Base-by-base conservation (phyloP, 2,113 vertebrate genomes). In the Syngnathus typhle region DNA sequence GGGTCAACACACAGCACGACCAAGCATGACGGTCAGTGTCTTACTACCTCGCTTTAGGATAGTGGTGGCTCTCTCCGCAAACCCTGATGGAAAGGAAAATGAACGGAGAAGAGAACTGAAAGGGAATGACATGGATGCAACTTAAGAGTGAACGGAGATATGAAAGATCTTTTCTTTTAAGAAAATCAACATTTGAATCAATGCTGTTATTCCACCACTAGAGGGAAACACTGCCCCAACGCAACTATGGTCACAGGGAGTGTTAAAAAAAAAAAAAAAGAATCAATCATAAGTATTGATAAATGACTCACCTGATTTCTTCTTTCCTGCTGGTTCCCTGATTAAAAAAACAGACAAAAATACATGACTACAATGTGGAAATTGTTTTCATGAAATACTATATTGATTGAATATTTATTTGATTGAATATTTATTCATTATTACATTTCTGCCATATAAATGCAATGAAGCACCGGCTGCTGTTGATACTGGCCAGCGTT, bases 261-360 rank as follows among this genome's bases (percentile, higher is more conserved):
- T 5, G 19, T 16, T 38, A 18, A 9, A 6, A 64, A 19, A 15
- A 10, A 21, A 60, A 13, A 69, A 13, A 46, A 51, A 7, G 7
- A 51, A 21, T 43, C 1, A 32, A 65, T 60, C 15, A 55, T 61
- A 73, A 32, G 64, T 47, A 60, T 21, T 36, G 49, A 70, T 38
- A 23, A 51, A 2, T 0, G 8, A 69, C 93, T 95, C 93, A 99
- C 96, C 96, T 69, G 94, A 84, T 84, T 92, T 97, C 93, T 96
- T 98, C 89, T 94, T 98, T 70, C 94, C 94, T 64, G 93, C 88
- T 60, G 93, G 94, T 65, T 99, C 96, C 85, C 96, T 99, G 88
- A 62, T 65, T 71, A 90, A 90, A 82, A 19, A 84, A 13, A 81
- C 66, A 47, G 77, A 38, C 18, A 64, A 85, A 39, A 16, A 60